Percentiles rank a stretch among this genome's conserved stretches.
These are phyloP conservation scores for Dasypolia templi DNA, from an alignment of 2,888 invertebrate genomes.

Conservation along the genomic window DNA sequence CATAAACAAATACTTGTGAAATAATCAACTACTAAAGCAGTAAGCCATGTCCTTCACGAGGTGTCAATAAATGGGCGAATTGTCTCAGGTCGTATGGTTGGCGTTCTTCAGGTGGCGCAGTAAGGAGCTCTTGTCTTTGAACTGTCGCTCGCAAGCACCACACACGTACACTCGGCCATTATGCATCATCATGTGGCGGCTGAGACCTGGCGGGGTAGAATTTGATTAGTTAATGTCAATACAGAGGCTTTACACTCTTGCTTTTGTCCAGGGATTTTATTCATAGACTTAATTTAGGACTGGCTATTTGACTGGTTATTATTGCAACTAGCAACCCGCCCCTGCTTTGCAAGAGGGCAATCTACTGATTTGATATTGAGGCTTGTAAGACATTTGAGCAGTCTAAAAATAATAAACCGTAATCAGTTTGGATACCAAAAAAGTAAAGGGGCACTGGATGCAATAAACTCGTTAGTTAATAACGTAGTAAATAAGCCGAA, in stretches of 20 bases:
- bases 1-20: slow-evolving; percentile 14
- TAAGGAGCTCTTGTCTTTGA: slow-evolving; percentile 93
- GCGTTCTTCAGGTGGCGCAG: slow-evolving; percentile 89
- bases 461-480: too few relatives aligned
- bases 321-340: too few relatives aligned
- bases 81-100: slow-evolving; percentile 41
- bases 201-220: slow-evolving; percentile 70
- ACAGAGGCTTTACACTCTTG: not conserved
- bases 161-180: slow-evolving; percentile 71
- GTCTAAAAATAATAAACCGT: too few relatives aligned
- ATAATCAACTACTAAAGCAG: not conserved
- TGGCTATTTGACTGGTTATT: not conserved
- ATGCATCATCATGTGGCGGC: slow-evolving; percentile 76
- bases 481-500: too few relatives aligned
- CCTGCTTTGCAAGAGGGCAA: too few relatives aligned
- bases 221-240: not conserved
- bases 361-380: too few relatives aligned
- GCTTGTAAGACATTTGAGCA: too few relatives aligned
- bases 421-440: too few relatives aligned
- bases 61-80: not conserved
- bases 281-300: not conserved
- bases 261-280: not conserved
- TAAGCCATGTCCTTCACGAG: not conserved
- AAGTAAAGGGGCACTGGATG: too few relatives aligned
- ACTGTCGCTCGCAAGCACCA: slow-evolving; percentile 90